phyloP scores from a whole-genome alignment of 2,797 vertebrate species.

The Meda fulgida region DNA sequence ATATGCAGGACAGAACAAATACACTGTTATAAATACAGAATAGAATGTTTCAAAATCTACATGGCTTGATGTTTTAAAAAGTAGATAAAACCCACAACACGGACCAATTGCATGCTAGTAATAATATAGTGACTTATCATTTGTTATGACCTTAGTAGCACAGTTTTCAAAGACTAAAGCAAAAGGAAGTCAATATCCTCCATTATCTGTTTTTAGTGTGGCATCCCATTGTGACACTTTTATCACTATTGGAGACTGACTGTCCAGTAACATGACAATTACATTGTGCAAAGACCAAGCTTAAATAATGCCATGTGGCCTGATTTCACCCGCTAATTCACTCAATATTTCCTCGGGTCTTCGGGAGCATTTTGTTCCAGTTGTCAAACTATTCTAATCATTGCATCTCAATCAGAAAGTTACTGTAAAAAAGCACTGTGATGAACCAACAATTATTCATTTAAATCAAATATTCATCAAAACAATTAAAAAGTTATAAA shows the following conservation, averaged over 20 bases:
- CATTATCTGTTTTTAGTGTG: constrained; percentile 40
- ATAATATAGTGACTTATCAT: background rate
- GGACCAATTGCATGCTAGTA: background rate
- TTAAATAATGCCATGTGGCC: constrained; percentile 56
- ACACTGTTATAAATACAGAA: background rate
- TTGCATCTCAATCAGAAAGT: background rate
- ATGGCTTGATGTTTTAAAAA: background rate
- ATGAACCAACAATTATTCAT: background rate
- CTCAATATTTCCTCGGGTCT: background rate
- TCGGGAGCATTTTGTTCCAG: background rate
- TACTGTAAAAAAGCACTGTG: background rate
- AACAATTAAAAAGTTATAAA: background rate
- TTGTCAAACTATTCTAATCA: too few species aligned
- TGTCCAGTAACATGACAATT: background rate
- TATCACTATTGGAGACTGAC: background rate
- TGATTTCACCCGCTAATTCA: too few species aligned
- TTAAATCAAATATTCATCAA: too few species aligned
- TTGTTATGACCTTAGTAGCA: background rate
- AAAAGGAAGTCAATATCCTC: constrained; percentile 19
- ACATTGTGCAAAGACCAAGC: constrained; percentile 46
- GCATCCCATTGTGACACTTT: constrained; percentile 21
- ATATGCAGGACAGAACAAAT: background rate
- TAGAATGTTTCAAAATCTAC: background rate
- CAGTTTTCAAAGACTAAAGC: background rate
- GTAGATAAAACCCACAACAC: background rate